Base-by-base conservation (phyloP, 2,113 vertebrate species). In the Cyanoliseus patagonus region DNA sequence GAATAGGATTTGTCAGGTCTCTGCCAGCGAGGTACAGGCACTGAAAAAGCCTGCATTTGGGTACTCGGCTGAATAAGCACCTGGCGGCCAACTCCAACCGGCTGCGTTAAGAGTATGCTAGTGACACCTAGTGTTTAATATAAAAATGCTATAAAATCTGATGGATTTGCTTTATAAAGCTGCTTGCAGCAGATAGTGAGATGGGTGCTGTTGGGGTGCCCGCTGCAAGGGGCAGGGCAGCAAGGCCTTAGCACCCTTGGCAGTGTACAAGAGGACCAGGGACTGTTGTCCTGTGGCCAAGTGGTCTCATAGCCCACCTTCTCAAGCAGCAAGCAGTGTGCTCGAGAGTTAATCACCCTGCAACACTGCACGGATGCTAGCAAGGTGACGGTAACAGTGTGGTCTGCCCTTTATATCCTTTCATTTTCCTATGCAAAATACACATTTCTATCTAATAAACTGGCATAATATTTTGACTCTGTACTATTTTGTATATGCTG, bases 91-190 rank as follows among this genome's bases (percentile, higher is more conserved):
- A 24, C 61, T 81, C 70, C 52, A 52, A 7, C 16, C 19, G 42
- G 6, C 24, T 39, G 62, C 5, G 74, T 95, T 78, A 82, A 92
- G 98, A 97, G 98, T 78, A 75, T 97, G 90, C 97, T 92, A 96
- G 92, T 97, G 98, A 98, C 98, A 98, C 78, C 98, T 98, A 98
- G 98, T 97, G 98, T 78, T 90, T 88, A 55, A 51, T 22, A 52
- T 8, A 46, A 93, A 92, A 88, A 63, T 22, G 59, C 66, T 17
- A 1, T 22, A 14, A 86, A 84, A 39, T 7, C 8, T 0, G 0
- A 4, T 2, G 17, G 22, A 7, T 68, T 68, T 68, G 15, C 42
- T 75, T 24, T 9, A 13, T 17, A 35, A 61, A 87, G 59, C 11
- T 1, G 2, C 8, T 37, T 37, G 37, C 3, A 9, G 52, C 64